Base-by-base conservation (phyloP, 2,113 vertebrate genomes). In the Gasterosteus aculeatus region DNA sequence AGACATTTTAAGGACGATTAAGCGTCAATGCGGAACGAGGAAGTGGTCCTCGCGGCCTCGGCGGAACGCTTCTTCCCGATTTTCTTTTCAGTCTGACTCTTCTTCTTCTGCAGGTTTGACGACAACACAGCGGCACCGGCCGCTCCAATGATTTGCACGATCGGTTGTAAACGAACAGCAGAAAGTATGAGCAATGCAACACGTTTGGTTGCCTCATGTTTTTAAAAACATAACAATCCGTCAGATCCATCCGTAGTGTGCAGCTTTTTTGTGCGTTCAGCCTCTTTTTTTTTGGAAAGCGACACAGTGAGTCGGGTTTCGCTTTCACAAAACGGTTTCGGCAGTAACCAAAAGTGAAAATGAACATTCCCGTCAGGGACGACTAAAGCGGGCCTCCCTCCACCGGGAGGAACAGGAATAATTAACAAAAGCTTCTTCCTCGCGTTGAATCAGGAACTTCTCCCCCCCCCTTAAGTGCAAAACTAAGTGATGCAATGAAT, bases 11-110 rank as follows among this genome's bases (percentile, higher is more conserved):
- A 26, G 22, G 22, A 26, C 22, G 22, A 26, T 19, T 84, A 79
- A 88, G 77, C 59, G 76, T 64, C 75, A 3, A 35, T 19, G 58
- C 44, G 66, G 53, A 85, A 66, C 31, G 33, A 61, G 22, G 62
- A 79, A 64, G 35, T 38, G 16, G 7, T 29, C 46, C 35, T 77
- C 11, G 22, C 41, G n/a, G 39, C 38, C 39, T 56, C 47, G 19
- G 39, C 33, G 19, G 54, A 54, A 22, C 19, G 44, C 31, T 60
- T n/a, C n/a, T n/a, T n/a, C n/a, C n/a, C n/a, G n/a, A n/a, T n/a
- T 68, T 44, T 72, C 5, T 9, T 42, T 15, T 16, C 29, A 22
- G 33, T 22, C 31, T 33, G 33, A 53, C 5, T 26, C n/a, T 1
- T 22, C n/a, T n/a, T n/a, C n/a, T 31, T 38, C 58, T 42, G 16